Evolutionary conservation across 2,888 invertebrate genomes (phyloP).

Genomic region (Hypercompe scribonia): DNA sequence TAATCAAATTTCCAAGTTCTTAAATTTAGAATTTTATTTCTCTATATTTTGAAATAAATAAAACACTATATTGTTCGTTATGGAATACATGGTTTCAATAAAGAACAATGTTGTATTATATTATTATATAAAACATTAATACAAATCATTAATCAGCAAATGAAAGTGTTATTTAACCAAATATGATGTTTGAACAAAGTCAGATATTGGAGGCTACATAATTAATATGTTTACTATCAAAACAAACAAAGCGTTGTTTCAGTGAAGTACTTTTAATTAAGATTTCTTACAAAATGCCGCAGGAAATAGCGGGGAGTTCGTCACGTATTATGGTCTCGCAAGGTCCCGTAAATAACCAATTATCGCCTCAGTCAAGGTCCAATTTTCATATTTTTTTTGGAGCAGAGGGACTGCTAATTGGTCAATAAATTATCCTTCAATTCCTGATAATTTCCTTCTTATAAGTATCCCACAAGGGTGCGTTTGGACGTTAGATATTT

Average conservation of each 20-base stretch:
- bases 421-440: conserved; percentile 71
- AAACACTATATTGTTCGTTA: background rate
- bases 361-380: conserved; percentile 65
- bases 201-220: conserved; percentile 31
- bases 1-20: too few relatives aligned
- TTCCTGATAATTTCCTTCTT: conserved; percentile 53
- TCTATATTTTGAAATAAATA: background rate
- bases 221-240: conserved; percentile 33
- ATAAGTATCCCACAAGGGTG: conserved; percentile 53
- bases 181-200: conserved; percentile 37
- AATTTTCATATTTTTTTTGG: conserved; percentile 67
- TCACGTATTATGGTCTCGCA: conserved; percentile 47
- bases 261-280: conserved; percentile 51
- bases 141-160: conserved; percentile 37
- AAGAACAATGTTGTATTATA: too few relatives aligned
- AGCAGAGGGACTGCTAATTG: conserved; percentile 67
- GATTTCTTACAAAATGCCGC: conserved; percentile 52
- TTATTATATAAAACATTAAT: conserved; percentile 35
- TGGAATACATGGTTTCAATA: conserved; percentile 24
- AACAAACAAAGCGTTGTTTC: conserved; percentile 21
- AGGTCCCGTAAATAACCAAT: conserved; percentile 72
- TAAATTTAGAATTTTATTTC: background rate
- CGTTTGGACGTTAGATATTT: conserved; percentile 52
- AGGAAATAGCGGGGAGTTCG: conserved; percentile 44
- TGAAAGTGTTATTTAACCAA: conserved; percentile 34